Evolutionary conservation across 1,140 invertebrate species (phyloP).

Genomic region (Zaprionus vittiger): DNA sequence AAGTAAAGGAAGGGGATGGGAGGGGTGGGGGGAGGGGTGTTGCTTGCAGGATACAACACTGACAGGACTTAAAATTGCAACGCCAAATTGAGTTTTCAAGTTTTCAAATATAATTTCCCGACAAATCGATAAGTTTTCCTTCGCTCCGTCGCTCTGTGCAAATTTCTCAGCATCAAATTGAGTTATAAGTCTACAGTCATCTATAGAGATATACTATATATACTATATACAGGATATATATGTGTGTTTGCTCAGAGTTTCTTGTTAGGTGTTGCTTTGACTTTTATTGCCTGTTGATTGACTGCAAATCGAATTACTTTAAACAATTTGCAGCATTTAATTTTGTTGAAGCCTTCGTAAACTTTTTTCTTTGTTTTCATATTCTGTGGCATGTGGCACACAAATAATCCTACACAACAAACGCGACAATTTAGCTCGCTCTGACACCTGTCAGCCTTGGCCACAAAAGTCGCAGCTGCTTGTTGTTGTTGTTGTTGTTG

Average conservation of each 20-base stretch:
- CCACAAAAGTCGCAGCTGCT: conserved; percentile 2
- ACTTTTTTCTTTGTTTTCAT: conserved; percentile 31
- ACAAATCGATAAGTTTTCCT: conserved; percentile 78
- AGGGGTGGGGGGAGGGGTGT: neutral
- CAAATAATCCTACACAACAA: conserved; percentile 51
- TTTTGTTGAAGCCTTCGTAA: conserved; percentile 44
- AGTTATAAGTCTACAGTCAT: conserved; percentile 53
- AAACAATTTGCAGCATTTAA: conserved; percentile 74
- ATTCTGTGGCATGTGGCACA: conserved; percentile 20
- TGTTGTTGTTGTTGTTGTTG: too few species aligned
- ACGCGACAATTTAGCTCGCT: conserved; percentile 32
- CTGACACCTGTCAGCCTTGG: conserved; percentile 54
- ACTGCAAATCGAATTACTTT: conserved; percentile 69
- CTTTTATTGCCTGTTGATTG: conserved; percentile 62
- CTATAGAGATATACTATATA: neutral
- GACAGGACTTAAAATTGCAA: conserved; percentile 54
- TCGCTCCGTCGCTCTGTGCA: conserved; percentile 31
- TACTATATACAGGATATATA: neutral
- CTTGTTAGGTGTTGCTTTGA: conserved; percentile 29
- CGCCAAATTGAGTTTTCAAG: conserved; percentile 71
- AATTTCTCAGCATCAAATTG: conserved; percentile 65
- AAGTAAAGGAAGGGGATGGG: neutral
- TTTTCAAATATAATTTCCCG: conserved; percentile 76
- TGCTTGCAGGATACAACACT: conserved; percentile 8
- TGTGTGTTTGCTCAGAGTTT: conserved; percentile 5